Base-by-base conservation (phyloP, 2,888 invertebrate genomes). In the Schizaphis graminum region DNA sequence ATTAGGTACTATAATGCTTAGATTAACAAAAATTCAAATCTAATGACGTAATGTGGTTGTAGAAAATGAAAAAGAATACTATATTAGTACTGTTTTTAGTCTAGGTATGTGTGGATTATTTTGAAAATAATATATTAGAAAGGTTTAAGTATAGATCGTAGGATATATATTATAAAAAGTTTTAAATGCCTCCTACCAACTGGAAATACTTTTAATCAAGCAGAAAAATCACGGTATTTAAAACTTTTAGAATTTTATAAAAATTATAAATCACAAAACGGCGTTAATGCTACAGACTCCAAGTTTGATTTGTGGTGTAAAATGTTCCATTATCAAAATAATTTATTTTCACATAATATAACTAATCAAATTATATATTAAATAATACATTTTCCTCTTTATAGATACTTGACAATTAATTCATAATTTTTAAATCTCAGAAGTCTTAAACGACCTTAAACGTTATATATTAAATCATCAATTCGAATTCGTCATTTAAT, bases 21-120 rank as follows among this genome's bases (percentile, higher is more conserved):
- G 67, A 67, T n/a, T 16, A n/a, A 67, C n/a, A 67, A 67, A 67
- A 67, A 67, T n/a, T 67, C 16, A n/a, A 67, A n/a, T 3, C n/a
- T 5, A 67, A 13, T 16, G 16, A n/a, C 16, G 16, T 67, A 16
- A 13, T n/a, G n/a, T 16, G 5, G 16, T 16, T 13, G n/a, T 13
- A 16, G n/a, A 67, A 67, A 67, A 67, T 67, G 1, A 67, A 67
- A 4, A 67, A n/a, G 41, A 24, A 67, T 67, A 67, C 4, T 67
- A n/a, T n/a, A 67, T 11, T 4, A 1, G 16, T 67, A n/a, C 1
- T 67, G 16, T n/a, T 67, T 61, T 67, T 16, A 67, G n/a, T 67
- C 16, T 16, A n/a, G 5, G n/a, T n/a, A n/a, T n/a, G 1, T 5
- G 0, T n/a, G 16, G 5, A n/a, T 16, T 16, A 16, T n/a, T n/a